Conservation (phyloP, 2,888 invertebrate species). For the Megastigmus dorsalis region DNA sequence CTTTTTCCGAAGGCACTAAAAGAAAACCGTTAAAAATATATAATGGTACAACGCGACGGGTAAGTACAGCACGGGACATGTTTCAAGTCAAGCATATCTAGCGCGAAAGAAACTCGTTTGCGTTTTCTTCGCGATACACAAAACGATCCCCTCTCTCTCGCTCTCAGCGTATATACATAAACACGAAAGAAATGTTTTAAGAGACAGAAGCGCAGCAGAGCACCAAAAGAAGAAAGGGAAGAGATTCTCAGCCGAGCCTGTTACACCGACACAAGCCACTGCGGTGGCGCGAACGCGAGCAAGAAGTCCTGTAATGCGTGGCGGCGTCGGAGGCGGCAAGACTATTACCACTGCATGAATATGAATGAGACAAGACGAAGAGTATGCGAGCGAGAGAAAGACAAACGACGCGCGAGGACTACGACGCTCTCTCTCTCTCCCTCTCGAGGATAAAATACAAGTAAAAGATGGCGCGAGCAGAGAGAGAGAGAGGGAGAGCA, state of each 20-base stretch:
- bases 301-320: conserved; percentile 68
- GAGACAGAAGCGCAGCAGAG: background rate
- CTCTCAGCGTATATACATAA: background rate
- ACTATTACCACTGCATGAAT: conserved; percentile 73
- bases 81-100: no score
- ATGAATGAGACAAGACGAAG: conserved; percentile 70
- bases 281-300: conserved; percentile 64
- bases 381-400: conserved; percentile 43
- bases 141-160: no score
- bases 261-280: conserved; percentile 36
- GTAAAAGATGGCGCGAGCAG: background rate
- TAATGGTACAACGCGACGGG: no score
- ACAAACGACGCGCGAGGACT: conserved; percentile 31
- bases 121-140: background rate
- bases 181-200: background rate
- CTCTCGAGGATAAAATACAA: conserved; percentile 30
- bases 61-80: background rate
- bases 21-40: no score
- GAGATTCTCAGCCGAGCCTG: conserved; percentile 13
- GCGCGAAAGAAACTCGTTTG: no score
- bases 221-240: conserved; percentile 19
- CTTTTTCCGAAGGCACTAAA: background rate
- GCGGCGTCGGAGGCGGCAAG: conserved; percentile 63
- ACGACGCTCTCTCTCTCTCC: no score
- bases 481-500: conserved; percentile 60